phyloP scores from a whole-genome alignment of 2,797 vertebrate species.

The Cephalopachus bancanus region DNA sequence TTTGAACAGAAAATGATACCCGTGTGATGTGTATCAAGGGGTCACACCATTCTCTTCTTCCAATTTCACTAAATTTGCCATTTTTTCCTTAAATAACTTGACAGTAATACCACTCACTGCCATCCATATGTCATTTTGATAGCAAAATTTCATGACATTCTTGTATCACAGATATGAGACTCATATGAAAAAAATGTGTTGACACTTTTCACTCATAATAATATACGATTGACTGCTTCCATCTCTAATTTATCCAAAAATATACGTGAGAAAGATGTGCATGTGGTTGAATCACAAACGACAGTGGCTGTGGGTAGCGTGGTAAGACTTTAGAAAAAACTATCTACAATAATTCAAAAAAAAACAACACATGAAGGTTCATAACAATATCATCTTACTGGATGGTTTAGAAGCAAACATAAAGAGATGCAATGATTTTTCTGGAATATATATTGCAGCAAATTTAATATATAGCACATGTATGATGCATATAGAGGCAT shows the following conservation, averaged over 20 bases:
- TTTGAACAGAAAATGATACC: slow-evolving; percentile 57
- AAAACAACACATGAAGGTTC: background rate
- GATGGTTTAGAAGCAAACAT: background rate
- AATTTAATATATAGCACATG: background rate
- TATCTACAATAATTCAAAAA: background rate
- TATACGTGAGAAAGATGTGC: slow-evolving; percentile 34
- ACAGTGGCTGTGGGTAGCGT: background rate
- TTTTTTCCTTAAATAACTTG: slow-evolving; percentile 61
- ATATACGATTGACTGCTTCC: slow-evolving; percentile 59
- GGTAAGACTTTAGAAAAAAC: background rate
- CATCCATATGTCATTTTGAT: slow-evolving; percentile 69
- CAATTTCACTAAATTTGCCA: slow-evolving; percentile 64
- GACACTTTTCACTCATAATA: slow-evolving; percentile 76
- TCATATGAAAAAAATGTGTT: slow-evolving; percentile 57
- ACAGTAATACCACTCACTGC: slow-evolving; percentile 50
- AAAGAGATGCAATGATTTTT: background rate
- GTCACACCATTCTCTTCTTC: slow-evolving; percentile 60
- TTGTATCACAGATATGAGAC: slow-evolving; percentile 60
- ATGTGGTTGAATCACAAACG: slow-evolving; percentile 1
- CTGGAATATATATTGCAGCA: background rate
- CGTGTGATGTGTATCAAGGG: background rate
- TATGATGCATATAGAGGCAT: background rate
- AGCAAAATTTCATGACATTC: slow-evolving; percentile 61
- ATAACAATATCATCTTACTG: background rate
- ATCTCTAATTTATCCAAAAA: slow-evolving; percentile 76